Evolutionary conservation across 2,113 vertebrate species (phyloP), one percentile per base, ranked within the genome.

Genomic region (Oostethus manadensis): DNA sequence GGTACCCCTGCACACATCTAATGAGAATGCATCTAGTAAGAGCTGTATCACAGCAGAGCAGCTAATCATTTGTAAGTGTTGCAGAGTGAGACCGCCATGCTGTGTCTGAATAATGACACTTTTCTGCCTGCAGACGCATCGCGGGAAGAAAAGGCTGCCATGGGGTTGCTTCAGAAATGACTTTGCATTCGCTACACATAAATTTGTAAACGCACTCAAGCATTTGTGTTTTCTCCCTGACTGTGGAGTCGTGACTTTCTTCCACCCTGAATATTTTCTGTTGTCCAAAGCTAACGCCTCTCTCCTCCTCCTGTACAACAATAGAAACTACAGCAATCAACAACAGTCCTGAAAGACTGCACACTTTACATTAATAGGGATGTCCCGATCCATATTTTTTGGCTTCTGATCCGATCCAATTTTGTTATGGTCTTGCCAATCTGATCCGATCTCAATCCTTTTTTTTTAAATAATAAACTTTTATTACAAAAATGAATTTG

Each of bases 191-290:
- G 77, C 86, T 80, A 80, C 46, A 11, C 51, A 63, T 38, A 4
- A 77, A 75, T 75, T 85, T 83, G 83, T 76, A 84, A 86, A 84
- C 81, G 77, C 70, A 74, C 58, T 77, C 66, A 33, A 82, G 80
- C 71, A n/a, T 68, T 50, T 26, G 6, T 50, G 26, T 29, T 51
- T 29, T 51, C 8, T 4, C 70, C 66, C 73, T 78, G 38, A 14
- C 38, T 42, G 38, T 42, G 11, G 3, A 1, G 38, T 42, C 5
- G 38, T 14, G 13, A 42, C 38, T 13, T 42, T 42, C 4, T 42
- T 42, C 6, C 29, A 42, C 38, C 38, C 3, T 14, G 38, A 42
- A 42, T 42, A 42, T 14, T 42, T 42, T 42, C 38, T 14, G 6
- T 42, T 42, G 38, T 64, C 58, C 10, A 50, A 20, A 46, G 6